Evolutionary conservation across 1,140 invertebrate genomes (phyloP).

Genomic region (Melipona quadrifasciata): DNA sequence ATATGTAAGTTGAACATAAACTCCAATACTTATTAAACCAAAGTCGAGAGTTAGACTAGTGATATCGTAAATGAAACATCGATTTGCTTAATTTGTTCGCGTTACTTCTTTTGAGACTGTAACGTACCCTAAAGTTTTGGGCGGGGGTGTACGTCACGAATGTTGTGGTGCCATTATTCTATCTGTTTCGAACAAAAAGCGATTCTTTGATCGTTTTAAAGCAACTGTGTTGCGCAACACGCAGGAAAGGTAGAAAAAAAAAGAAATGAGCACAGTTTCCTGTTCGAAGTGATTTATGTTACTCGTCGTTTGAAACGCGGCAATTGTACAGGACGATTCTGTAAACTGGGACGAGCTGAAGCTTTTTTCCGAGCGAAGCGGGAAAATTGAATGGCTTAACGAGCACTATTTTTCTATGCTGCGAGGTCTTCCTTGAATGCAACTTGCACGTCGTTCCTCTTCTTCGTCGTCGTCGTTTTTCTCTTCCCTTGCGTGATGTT

Average conservation of each 20-base stretch:
- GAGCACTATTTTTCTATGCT: constrained; percentile 23
- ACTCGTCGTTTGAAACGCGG: not conserved
- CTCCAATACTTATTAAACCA: too few species aligned
- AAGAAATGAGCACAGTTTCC: not conserved
- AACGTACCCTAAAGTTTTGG: too few species aligned
- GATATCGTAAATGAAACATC: too few species aligned
- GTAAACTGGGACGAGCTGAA: constrained; percentile 22
- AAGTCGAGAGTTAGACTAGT: too few species aligned
- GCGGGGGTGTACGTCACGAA: too few species aligned
- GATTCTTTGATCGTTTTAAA: too few species aligned
- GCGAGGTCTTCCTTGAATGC: not conserved
- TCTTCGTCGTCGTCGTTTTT: not conserved
- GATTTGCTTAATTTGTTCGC: too few species aligned
- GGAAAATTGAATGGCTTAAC: constrained; percentile 23
- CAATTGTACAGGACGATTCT: constrained; percentile 15
- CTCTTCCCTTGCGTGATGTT: not conserved
- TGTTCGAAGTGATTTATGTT: not conserved
- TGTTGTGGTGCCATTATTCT: too few species aligned
- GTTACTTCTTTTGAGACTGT: too few species aligned
- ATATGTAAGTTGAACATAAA: too few species aligned
- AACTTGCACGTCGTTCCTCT: not conserved
- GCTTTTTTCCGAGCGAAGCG: not conserved
- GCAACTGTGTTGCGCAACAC: too few species aligned
- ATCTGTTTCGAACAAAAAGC: too few species aligned
- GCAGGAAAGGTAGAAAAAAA: not conserved